Evolutionary conservation across 2,888 invertebrate species (phyloP).

Genomic region (Drosophila limbata): DNA sequence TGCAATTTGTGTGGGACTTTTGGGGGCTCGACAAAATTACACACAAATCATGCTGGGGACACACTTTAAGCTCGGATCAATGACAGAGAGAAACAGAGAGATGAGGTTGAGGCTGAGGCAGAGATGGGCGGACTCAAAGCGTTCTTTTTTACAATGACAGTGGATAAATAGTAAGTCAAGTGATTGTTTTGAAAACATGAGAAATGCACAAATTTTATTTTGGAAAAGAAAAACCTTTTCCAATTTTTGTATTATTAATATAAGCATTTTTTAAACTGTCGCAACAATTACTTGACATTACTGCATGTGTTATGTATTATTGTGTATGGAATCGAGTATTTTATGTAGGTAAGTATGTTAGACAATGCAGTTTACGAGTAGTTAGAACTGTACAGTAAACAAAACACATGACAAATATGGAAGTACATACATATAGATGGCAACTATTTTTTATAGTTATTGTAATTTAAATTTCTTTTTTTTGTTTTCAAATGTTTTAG

Average conservation of each 20-base stretch:
- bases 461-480: neutral
- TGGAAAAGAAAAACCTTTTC: too few relatives aligned
- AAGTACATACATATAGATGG: conserved; percentile 1
- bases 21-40: conserved; percentile 14
- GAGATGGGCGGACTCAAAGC: conserved; percentile 56
- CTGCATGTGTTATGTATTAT: conserved; percentile 19
- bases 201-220: neutral
- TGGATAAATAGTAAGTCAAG: conserved; percentile 40
- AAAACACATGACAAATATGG: conserved; percentile 59
- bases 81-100: conserved; percentile 30
- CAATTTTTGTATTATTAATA: too few relatives aligned
- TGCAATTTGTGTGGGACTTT: conserved; percentile 1
- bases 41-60: conserved; percentile 50
- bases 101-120: conserved; percentile 17
- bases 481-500: conserved; percentile 52
- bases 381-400: conserved; percentile 59
- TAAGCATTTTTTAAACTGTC: neutral
- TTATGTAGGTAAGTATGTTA: conserved; percentile 53
- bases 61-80: conserved; percentile 40
- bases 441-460: conserved; percentile 15
- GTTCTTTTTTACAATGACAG: conserved; percentile 49
- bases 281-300: neutral
- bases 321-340: conserved; percentile 36
- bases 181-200: neutral
- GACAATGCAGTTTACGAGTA: conserved; percentile 56